phyloP scores from a whole-genome alignment of 1,140 invertebrate species.

The Choristoneura fumiferana region DNA sequence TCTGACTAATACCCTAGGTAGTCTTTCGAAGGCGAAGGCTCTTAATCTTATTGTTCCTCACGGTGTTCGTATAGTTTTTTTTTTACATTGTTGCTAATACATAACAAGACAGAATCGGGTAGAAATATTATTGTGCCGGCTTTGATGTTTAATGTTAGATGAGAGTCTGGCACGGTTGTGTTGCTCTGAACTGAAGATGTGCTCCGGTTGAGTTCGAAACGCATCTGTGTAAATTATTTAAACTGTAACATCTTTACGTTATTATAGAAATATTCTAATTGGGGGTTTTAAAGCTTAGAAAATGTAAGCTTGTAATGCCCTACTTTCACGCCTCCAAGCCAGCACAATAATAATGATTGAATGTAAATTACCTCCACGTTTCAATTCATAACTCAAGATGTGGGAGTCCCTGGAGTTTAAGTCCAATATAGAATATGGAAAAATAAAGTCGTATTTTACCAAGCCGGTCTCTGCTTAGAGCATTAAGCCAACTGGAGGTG shows the following conservation, averaged over 20 bases:
- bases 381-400: slow-evolving; percentile 10
- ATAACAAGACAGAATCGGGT: no score
- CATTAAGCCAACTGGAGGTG: no score
- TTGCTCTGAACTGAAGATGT: no score
- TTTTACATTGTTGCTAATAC: background rate
- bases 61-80: slow-evolving; percentile 5
- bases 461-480: background rate
- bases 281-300: no score
- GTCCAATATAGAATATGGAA: background rate
- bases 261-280: no score
- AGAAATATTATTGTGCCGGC: no score
- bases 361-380: slow-evolving; percentile 13
- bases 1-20: slow-evolving; percentile 32
- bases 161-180: no score
- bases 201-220: no score
- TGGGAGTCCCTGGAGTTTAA: background rate
- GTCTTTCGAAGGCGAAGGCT: slow-evolving; percentile 37
- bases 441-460: slow-evolving; percentile 8
- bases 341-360: slow-evolving; percentile 12
- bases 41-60: slow-evolving; percentile 41
- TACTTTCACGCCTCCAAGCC: background rate
- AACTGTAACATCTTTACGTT: no score
- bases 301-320: no score
- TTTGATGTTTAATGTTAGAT: no score
- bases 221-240: no score